These are phyloP conservation scores for Periophthalmus magnuspinnatus DNA, from an alignment of 2,797 vertebrate genomes.

Conservation along the genomic window DNA sequence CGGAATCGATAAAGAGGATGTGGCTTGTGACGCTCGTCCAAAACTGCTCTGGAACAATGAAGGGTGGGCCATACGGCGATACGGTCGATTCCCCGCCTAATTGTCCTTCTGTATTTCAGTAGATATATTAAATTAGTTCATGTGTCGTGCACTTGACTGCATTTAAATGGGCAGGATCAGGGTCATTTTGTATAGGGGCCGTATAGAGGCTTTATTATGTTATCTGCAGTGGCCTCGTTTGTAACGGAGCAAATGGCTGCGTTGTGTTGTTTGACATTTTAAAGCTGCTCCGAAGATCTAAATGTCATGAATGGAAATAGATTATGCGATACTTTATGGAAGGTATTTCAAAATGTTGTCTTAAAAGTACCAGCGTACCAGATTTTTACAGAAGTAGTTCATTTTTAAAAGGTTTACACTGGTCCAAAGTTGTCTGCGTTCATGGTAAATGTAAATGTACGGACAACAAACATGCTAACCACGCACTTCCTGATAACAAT, in stretches of 20 bases:
- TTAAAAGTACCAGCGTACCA: background rate
- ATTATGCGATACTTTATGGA: background rate
- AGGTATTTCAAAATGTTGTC: background rate
- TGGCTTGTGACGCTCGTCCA: slow-evolving; percentile 52
- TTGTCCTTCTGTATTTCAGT: slow-evolving; percentile 60
- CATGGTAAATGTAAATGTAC: no score
- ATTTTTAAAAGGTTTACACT: no score
- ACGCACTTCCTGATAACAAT: no score
- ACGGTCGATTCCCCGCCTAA: slow-evolving; percentile 57
- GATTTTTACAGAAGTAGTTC: background rate
- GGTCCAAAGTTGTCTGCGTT: no score
- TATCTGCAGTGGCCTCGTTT: slow-evolving; percentile 47
- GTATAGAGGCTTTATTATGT: slow-evolving; percentile 35
- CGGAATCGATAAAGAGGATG: slow-evolving; percentile 69
- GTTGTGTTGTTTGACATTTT: background rate
- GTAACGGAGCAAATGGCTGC: slow-evolving; percentile 13
- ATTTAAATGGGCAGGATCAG: slow-evolving; percentile 49
- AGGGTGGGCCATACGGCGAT: slow-evolving; percentile 27
- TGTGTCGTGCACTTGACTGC: slow-evolving; percentile 45
- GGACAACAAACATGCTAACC: no score
- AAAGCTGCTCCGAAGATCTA: background rate
- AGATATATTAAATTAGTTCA: slow-evolving; percentile 65
- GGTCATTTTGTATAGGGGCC: slow-evolving; percentile 37
- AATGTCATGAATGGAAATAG: background rate
- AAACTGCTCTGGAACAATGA: slow-evolving; percentile 49